Conservation (phyloP, 1,140 invertebrate genomes). For the Halesus radiatus region DNA sequence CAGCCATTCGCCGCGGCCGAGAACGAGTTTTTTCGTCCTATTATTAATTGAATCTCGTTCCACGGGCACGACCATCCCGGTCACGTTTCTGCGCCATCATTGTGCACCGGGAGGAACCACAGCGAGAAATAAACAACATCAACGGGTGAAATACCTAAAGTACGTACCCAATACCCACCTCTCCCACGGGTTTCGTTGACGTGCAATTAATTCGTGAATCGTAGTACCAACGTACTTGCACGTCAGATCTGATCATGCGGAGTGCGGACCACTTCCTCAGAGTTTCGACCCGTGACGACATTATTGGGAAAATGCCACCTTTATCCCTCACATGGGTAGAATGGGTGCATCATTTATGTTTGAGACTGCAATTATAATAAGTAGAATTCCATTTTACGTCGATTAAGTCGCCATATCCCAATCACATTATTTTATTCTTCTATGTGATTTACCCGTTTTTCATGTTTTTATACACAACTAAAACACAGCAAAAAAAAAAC, state of each 20-base stretch:
- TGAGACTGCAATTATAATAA: too few relatives aligned
- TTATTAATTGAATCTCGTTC: slow-evolving; percentile 57
- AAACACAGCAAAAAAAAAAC: too few relatives aligned
- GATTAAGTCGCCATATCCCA: too few relatives aligned
- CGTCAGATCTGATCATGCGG: not conserved
- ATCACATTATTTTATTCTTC: too few relatives aligned
- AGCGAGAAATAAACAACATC: slow-evolving; percentile 30
- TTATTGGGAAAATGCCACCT: too few relatives aligned
- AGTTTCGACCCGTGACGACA: too few relatives aligned
- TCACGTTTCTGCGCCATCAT: slow-evolving; percentile 51
- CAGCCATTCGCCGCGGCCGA: slow-evolving; percentile 44
- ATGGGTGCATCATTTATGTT: too few relatives aligned
- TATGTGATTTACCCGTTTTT: too few relatives aligned
- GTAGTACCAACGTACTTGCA: too few relatives aligned
- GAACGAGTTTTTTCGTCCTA: slow-evolving; percentile 49
- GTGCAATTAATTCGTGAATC: slow-evolving; percentile 23
- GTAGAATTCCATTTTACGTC: too few relatives aligned
- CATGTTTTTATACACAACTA: too few relatives aligned
- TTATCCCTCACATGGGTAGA: too few relatives aligned
- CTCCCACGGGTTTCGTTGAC: slow-evolving; percentile 21
- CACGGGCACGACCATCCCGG: slow-evolving; percentile 46
- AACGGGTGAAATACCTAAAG: slow-evolving; percentile 14
- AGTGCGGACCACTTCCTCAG: not conserved
- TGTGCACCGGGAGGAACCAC: not conserved
- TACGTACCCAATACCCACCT: not conserved